Conservation (phyloP, 2,888 invertebrate genomes). For the Tortricodes alternella region DNA sequence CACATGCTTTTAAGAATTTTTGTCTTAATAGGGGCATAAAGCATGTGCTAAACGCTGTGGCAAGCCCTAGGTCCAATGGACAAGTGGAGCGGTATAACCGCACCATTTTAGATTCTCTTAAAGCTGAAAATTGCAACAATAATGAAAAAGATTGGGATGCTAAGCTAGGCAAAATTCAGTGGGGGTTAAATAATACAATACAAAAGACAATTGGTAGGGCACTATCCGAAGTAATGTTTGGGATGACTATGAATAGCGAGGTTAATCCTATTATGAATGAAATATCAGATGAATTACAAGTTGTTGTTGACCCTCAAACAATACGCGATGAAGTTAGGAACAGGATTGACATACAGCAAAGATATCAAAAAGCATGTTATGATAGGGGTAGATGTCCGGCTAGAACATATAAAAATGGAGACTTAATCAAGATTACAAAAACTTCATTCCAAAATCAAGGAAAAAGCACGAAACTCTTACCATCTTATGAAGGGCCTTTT, state of each 20-base stretch:
- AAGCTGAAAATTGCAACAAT: neutral
- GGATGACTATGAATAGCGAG: constrained; percentile 1
- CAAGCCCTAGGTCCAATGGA: too few relatives aligned
- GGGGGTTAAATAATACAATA: neutral
- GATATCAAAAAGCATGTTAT: constrained; percentile 2
- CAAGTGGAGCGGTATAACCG: too few relatives aligned
- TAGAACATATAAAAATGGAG: neutral
- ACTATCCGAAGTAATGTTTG: constrained; percentile 31
- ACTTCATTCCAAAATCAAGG: constrained; percentile 12
- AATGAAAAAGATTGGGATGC: neutral
- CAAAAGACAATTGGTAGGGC: constrained; percentile 40
- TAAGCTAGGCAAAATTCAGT: neutral
- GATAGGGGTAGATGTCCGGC: constrained; percentile 12
- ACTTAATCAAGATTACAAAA: constrained; percentile 20
- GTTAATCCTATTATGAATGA: neutral
- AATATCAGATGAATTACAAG: neutral
- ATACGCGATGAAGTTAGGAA: neutral
- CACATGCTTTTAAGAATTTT: neutral
- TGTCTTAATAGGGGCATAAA: neutral
- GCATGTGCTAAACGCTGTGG: neutral
- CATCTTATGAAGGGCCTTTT: constrained; percentile 16
- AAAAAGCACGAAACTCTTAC: constrained; percentile 11
- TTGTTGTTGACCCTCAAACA: too few relatives aligned
- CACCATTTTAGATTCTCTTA: neutral
- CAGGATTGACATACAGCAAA: constrained; percentile 1